A percentile compares a stretch with the other conserved stretches of the same genome.
These are phyloP conservation scores for Ceratina australensis DNA, from an alignment of 1,140 invertebrate species.

Conservation along the genomic window DNA sequence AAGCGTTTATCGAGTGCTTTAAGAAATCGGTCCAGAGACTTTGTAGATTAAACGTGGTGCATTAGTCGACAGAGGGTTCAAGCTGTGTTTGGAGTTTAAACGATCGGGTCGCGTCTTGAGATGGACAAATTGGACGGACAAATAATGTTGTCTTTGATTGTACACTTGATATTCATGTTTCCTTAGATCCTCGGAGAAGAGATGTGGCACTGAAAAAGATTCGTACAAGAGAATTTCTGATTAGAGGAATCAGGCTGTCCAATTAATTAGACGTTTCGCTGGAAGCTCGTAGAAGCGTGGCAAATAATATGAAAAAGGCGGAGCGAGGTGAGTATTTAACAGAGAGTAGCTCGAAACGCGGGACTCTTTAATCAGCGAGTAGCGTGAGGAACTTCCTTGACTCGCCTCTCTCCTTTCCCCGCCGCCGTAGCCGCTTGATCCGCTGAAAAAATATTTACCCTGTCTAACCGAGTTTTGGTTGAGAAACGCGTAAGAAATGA, in stretches of 20 bases:
- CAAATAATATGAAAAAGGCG: slow-evolving; percentile 3
- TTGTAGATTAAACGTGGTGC: slow-evolving; percentile 12
- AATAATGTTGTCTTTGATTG: not conserved
- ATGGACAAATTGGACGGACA: not conserved
- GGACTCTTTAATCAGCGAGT: slow-evolving; percentile 13
- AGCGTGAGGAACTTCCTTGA: slow-evolving; percentile 1
- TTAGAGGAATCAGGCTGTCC: not conserved
- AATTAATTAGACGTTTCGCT: slow-evolving; percentile 2
- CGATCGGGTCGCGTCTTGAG: slow-evolving; percentile 4
- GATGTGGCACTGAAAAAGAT: no score
- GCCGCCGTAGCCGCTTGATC: not conserved
- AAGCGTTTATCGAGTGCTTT: not conserved
- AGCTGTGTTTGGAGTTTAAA: slow-evolving; percentile 36
- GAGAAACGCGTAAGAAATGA: not conserved
- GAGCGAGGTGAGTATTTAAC: slow-evolving; percentile 9
- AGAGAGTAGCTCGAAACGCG: no score
- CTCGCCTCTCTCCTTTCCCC: not conserved
- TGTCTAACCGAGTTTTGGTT: not conserved
- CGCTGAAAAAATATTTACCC: slow-evolving; percentile 2
- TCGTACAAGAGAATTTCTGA: no score
- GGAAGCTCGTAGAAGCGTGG: no score
- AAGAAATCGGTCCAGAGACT: slow-evolving; percentile 8
- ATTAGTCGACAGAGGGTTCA: slow-evolving; percentile 4
- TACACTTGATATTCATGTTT: not conserved
- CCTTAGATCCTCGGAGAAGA: no score